Conservation (phyloP, 2,888 invertebrate genomes). For the Linnaemya tessellans region DNA sequence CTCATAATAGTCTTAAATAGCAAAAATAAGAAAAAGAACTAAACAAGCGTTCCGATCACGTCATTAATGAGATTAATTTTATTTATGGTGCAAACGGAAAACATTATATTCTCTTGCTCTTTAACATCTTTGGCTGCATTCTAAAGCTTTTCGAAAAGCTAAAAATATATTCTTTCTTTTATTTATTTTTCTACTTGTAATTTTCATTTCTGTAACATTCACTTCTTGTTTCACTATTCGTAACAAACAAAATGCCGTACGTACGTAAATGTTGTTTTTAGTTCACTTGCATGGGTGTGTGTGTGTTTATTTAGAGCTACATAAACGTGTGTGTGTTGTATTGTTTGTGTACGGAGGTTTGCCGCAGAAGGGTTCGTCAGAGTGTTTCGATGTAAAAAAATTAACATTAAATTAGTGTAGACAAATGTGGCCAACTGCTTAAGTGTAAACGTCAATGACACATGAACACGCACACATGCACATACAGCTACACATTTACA, state of each 20-base stretch:
- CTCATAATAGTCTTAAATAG: conserved; percentile 39
- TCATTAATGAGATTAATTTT: conserved; percentile 73
- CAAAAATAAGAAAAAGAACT: background rate
- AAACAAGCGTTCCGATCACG: conserved; percentile 44
- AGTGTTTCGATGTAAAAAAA: conserved; percentile 49
- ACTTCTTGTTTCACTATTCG: conserved; percentile 24
- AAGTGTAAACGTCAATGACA: conserved; percentile 66
- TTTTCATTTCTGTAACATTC: background rate
- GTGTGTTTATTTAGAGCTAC: too few relatives aligned
- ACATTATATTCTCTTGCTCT: conserved; percentile 50
- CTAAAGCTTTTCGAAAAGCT: conserved; percentile 46
- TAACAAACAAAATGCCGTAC: conserved; percentile 17
- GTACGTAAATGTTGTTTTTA: background rate
- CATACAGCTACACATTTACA: background rate
- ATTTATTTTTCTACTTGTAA: too few relatives aligned
- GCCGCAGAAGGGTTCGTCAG: conserved; percentile 12
- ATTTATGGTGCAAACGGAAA: conserved; percentile 42
- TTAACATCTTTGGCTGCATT: conserved; percentile 37
- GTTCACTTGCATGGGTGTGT: background rate
- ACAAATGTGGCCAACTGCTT: conserved; percentile 67
- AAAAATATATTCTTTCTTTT: background rate
- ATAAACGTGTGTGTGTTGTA: background rate
- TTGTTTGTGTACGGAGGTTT: background rate
- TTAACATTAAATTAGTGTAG: conserved; percentile 66
- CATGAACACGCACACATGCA: background rate